Conservation (phyloP, 2,113 vertebrate species). For the Corythaixoides concolor region DNA sequence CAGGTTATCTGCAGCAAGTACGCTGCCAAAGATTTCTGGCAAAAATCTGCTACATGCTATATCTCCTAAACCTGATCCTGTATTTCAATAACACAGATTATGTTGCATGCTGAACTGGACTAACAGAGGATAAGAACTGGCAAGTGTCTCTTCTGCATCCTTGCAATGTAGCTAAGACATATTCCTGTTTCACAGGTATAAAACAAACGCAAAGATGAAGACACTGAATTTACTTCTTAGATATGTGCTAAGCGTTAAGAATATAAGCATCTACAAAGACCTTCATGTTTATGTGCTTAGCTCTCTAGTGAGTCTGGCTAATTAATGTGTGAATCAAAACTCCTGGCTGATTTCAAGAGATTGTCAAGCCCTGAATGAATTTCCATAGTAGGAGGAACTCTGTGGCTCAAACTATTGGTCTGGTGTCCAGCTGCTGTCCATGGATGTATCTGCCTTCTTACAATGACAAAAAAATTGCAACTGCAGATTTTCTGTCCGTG, state of each 20-base stretch:
- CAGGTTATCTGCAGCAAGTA: background rate
- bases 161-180: background rate
- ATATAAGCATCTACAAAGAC: background rate
- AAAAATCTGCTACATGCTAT: background rate
- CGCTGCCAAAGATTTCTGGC: background rate
- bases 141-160: background rate
- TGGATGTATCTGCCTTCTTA: background rate
- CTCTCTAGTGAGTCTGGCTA: background rate
- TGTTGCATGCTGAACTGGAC: background rate
- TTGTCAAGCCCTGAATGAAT: background rate
- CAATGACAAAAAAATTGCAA: fast-evolving
- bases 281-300: background rate
- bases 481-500: background rate
- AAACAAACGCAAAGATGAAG: background rate
- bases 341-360: background rate
- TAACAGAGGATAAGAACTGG: background rate
- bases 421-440: background rate
- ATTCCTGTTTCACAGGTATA: background rate
- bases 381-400: background rate
- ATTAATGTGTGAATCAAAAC: background rate
- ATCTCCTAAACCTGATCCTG: background rate
- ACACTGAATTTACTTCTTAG: background rate
- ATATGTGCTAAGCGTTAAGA: background rate
- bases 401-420: background rate
- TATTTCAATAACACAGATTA: background rate